A percentile compares a stretch with the other conserved stretches of the same genome.
Conservation (phyloP, 1,140 invertebrate species). For the Probaryconus sp. region DNA sequence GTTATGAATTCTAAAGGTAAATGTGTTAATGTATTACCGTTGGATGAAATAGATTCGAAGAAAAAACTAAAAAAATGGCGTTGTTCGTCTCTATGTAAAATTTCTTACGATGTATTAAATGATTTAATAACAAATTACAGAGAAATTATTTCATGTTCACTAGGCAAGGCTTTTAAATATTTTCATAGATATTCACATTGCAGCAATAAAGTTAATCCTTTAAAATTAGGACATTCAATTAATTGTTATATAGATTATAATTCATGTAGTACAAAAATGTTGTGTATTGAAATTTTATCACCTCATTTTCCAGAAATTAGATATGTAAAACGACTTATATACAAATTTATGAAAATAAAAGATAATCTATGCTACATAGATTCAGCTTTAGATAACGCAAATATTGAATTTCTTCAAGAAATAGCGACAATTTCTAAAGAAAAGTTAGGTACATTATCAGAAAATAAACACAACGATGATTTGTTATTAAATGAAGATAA, state of each 20-base stretch:
- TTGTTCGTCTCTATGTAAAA: constrained; percentile 29
- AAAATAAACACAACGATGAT: neutral
- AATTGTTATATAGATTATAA: constrained; percentile 18
- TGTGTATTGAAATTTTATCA: constrained; percentile 21
- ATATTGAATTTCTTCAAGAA: constrained; percentile 11
- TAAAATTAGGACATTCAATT: constrained; percentile 19
- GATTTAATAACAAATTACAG: constrained; percentile 28
- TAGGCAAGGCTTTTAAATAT: constrained; percentile 12
- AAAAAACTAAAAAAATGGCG: constrained; percentile 16
- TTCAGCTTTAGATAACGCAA: constrained; percentile 6
- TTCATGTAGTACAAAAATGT: constrained; percentile 17
- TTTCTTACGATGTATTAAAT: constrained; percentile 1
- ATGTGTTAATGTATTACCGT: neutral
- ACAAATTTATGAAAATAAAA: constrained; percentile 21
- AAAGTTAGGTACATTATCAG: neutral
- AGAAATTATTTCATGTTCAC: constrained; percentile 1
- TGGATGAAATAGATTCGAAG: neutral
- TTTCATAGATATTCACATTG: constrained; percentile 6
- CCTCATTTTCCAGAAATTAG: constrained; percentile 21
- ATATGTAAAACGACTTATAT: neutral
- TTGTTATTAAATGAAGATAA: constrained; percentile 40
- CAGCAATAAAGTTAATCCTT: constrained; percentile 6
- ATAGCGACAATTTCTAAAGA: neutral
- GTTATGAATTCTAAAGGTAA: neutral
- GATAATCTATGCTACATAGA: constrained; percentile 4